These are phyloP conservation scores for Hydractinia echinata DNA, from an alignment of 30 jellyfish, hydroid and myxozoan species.

Conservation along the genomic window DNA sequence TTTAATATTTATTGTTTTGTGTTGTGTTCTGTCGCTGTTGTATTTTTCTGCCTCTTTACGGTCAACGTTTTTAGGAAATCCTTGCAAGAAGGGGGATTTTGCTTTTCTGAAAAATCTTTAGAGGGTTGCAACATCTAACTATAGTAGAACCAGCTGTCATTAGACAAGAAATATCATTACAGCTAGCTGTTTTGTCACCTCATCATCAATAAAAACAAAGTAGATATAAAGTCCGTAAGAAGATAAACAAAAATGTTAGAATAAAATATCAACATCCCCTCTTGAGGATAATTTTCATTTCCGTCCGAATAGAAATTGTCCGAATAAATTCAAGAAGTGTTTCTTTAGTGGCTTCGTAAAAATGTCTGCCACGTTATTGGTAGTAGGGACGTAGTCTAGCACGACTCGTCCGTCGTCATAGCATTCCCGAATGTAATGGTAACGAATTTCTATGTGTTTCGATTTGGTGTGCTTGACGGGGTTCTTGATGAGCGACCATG, in stretches of 20 bases:
- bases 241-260: neutral
- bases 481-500: conserved; percentile 19
- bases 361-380: conserved; percentile 47
- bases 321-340: conserved; percentile 34
- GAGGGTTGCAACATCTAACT: too few species aligned
- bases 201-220: too few species aligned
- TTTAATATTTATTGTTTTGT: too few species aligned
- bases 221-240: neutral
- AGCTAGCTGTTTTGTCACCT: too few species aligned
- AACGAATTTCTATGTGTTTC: conserved; percentile 44
- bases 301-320: conserved; percentile 37
- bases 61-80: too few species aligned
- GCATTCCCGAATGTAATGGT: conserved; percentile 46
- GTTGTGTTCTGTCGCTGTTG: too few species aligned
- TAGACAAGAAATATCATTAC: too few species aligned
- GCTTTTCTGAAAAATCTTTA: too few species aligned
- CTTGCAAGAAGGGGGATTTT: too few species aligned
- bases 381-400: conserved; percentile 35
- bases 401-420: conserved; percentile 36
- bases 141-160: too few species aligned
- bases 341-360: conserved; percentile 56
- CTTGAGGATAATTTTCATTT: conserved; percentile 34
- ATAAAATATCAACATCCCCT: conserved; percentile 43
- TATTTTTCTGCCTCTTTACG: too few species aligned
- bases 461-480: conserved; percentile 39